Evolutionary conservation across 1,140 invertebrate genomes (phyloP).

Genomic region (Phortica variegata): DNA sequence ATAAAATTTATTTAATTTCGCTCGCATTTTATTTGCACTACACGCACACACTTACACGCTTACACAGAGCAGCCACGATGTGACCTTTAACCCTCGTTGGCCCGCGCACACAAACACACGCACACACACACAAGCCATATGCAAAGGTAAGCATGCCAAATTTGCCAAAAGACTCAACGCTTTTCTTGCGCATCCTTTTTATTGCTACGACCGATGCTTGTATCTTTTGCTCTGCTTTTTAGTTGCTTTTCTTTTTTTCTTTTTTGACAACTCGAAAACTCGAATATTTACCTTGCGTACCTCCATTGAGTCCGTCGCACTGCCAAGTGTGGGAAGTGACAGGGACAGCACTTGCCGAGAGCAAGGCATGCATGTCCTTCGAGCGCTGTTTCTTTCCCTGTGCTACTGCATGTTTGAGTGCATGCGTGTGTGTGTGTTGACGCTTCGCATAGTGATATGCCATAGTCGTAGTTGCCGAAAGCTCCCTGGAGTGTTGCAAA

Average conservation of each 20-base stretch:
- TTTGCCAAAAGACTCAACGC: conserved; percentile 10
- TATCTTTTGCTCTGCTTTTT: not conserved
- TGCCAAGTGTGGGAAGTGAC: too few relatives aligned
- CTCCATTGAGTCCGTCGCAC: too few relatives aligned
- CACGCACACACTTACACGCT: not conserved
- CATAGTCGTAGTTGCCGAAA: too few relatives aligned
- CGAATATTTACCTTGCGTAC: too few relatives aligned
- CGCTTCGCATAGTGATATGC: too few relatives aligned
- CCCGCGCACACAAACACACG: not conserved
- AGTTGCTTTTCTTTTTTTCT: not conserved
- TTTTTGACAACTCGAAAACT: not conserved
- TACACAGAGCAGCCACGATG: not conserved
- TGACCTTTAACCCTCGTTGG: not conserved
- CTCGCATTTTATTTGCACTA: conserved; percentile 43
- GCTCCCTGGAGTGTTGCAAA: conserved; percentile 42
- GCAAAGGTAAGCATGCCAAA: conserved; percentile 30
- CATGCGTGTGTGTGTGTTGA: not conserved
- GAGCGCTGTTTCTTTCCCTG: too few relatives aligned
- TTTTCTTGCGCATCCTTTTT: not conserved
- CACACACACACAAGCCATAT: not conserved
- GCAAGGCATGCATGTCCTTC: too few relatives aligned
- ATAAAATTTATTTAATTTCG: conserved; percentile 55
- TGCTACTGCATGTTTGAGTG: too few relatives aligned
- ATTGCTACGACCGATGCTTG: not conserved
- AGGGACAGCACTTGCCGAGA: too few relatives aligned